These are phyloP conservation scores for Odocoileus hemionus DNA, from an alignment of 2,113 vertebrate genomes.

Conservation along the genomic window DNA sequence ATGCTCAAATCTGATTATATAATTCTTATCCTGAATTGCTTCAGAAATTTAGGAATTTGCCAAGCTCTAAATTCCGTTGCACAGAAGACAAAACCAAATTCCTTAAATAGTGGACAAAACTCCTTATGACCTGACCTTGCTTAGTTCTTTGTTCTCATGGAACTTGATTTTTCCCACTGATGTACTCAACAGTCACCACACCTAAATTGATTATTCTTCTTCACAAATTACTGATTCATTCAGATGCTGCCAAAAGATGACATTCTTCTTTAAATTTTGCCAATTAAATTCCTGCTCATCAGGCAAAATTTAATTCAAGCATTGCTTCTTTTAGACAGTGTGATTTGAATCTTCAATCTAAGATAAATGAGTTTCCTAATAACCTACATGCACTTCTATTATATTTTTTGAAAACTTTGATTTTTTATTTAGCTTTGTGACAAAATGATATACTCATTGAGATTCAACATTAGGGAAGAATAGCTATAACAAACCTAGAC, in stretches of 20 bases:
- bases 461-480: not conserved
- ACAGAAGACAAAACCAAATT: not conserved
- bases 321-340: not conserved
- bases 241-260: not conserved
- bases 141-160: not conserved
- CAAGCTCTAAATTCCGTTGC: not conserved
- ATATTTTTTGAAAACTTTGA: not conserved
- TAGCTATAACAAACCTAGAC: not conserved
- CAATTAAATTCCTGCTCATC: not conserved
- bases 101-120: not conserved
- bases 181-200: not conserved
- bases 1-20: not conserved
- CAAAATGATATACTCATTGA: not conserved
- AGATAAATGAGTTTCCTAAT: not conserved
- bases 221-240: not conserved
- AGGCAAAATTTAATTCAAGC: not conserved
- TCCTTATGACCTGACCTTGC: not conserved
- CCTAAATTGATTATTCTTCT: not conserved
- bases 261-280: not conserved
- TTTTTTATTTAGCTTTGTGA: not conserved
- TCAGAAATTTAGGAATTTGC: not conserved
- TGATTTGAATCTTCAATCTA: not conserved
- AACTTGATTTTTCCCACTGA: not conserved
- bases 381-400: not conserved
- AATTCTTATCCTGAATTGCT: not conserved